Base-by-base conservation (phyloP, 1,140 invertebrate species). In the Drosophila equinoxialis region DNA sequence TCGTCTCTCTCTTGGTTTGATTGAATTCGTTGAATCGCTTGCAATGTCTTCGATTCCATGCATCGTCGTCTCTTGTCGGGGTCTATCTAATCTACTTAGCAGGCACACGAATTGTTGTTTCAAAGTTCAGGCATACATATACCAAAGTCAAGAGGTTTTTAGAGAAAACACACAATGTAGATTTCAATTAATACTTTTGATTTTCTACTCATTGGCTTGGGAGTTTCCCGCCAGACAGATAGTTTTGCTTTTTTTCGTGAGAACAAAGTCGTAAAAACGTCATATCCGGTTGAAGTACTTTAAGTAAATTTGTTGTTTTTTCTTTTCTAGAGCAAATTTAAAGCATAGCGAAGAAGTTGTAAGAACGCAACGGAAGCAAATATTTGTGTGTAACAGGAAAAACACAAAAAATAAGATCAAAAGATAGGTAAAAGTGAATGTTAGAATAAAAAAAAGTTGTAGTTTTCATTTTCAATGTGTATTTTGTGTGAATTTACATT, bases 241-340 rank as follows among this genome's bases (percentile, higher is more conserved):
- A 51, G 17, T 23, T 51, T 35, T 45, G 5, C 4, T 45, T 45
- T 14, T n/a, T 17, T 58, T 17, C 72, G 68, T 68, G 74, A 65
- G 74, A 68, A 65, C 5, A 20, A 3, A 65, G 35, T 55, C 23
- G 39, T 23, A 13, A 45, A 26, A 14, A 65, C 60, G 13, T 26
- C 51, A 77, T 72, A 64, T 65, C 66, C 58, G 71, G 55, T 62
- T 71, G 62, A 61, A 61, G 59, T 60, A 35, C 30, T 20, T 35
- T 41, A 23, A 60, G 58, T 35, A 61, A 42, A 39, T 61, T 37
- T 37, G 5, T 37, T 23, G 20, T 2, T 23, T 37, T 37, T 61
- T 17, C 1, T 10, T 37, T 37, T 37, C 2, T 14, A 8, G 39
- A 23, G 17, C 26, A 23, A 23, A 61, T 13, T 20, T 39, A 7